These are phyloP conservation scores for Monoplex corrugatus DNA, from an alignment of 2,888 invertebrate species.

Conservation along the genomic window DNA sequence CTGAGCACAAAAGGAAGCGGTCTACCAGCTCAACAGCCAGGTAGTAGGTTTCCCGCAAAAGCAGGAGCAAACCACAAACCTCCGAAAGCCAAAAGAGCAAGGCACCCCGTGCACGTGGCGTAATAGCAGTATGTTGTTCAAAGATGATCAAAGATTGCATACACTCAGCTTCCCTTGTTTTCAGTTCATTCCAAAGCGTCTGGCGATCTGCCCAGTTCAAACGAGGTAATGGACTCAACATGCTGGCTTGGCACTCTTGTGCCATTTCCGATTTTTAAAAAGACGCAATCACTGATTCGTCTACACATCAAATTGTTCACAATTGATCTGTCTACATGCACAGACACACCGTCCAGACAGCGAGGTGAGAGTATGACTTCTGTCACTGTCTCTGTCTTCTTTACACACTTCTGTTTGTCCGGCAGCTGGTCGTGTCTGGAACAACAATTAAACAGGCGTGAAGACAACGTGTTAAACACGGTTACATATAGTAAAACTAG, in stretches of 20 bases:
- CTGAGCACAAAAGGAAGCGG: slow-evolving; percentile 88
- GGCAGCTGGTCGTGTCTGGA: too few species aligned
- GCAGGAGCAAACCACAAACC: slow-evolving; percentile 97
- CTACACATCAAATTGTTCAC: too few species aligned
- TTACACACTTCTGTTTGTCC: too few species aligned
- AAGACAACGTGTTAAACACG: too few species aligned
- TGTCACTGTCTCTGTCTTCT: too few species aligned
- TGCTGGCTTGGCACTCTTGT: neutral
- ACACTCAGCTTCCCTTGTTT: slow-evolving; percentile 12
- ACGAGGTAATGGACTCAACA: neutral
- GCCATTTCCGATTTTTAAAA: too few species aligned
- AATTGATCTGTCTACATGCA: too few species aligned
- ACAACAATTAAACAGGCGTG: too few species aligned
- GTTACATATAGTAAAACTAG: too few species aligned
- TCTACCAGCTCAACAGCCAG: slow-evolving; percentile 97
- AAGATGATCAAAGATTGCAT: neutral
- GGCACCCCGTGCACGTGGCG: neutral
- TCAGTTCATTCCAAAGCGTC: slow-evolving; percentile 14
- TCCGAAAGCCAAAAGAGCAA: slow-evolving; percentile 31
- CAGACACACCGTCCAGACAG: too few species aligned
- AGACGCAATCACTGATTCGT: too few species aligned
- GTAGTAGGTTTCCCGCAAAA: slow-evolving; percentile 97
- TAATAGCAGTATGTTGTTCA: neutral
- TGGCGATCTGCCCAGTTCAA: slow-evolving; percentile 28
- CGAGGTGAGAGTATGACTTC: too few species aligned